Percentiles rank a stretch among this genome's conserved stretches.
Evolutionary conservation across 2,888 invertebrate genomes (phyloP).

Genomic region (Lumbricus terrestris): DNA sequence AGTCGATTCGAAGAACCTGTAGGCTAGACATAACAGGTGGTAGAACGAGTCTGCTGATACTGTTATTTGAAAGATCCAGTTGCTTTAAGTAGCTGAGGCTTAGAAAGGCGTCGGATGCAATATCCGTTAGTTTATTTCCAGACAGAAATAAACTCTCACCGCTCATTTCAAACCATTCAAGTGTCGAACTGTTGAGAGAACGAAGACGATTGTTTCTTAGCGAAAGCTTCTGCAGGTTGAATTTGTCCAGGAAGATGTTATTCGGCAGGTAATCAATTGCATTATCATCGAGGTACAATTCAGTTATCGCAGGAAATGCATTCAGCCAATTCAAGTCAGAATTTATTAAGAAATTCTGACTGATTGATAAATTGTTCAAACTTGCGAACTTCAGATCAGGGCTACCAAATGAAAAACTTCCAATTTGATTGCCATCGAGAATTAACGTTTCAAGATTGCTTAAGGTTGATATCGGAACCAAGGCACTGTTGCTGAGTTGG

Average conservation of each 20-base stretch:
- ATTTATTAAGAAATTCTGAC: neutral
- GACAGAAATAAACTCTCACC: neutral
- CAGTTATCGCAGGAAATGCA: neutral
- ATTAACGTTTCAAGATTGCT: neutral
- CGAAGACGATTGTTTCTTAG: neutral
- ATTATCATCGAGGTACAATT: slow-evolving; percentile 4
- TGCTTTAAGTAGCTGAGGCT: neutral
- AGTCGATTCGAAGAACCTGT: neutral
- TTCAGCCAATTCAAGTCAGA: neutral
- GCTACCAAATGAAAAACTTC: neutral
- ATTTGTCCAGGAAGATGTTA: neutral
- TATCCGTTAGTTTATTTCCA: neutral
- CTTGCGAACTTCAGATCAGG: neutral
- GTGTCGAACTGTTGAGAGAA: neutral
- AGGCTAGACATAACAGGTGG: neutral
- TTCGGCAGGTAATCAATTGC: neutral
- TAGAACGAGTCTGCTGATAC: neutral
- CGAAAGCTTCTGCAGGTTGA: neutral
- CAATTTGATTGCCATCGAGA: neutral
- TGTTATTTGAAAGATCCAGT: neutral
- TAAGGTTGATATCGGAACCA: neutral
- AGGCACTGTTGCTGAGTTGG: neutral
- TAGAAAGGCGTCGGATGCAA: neutral
- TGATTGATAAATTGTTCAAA: neutral
- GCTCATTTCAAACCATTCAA: slow-evolving; percentile 11